phyloP scores from a whole-genome alignment of 1,140 invertebrate genomes.

The Tenebrio molitor region DNA sequence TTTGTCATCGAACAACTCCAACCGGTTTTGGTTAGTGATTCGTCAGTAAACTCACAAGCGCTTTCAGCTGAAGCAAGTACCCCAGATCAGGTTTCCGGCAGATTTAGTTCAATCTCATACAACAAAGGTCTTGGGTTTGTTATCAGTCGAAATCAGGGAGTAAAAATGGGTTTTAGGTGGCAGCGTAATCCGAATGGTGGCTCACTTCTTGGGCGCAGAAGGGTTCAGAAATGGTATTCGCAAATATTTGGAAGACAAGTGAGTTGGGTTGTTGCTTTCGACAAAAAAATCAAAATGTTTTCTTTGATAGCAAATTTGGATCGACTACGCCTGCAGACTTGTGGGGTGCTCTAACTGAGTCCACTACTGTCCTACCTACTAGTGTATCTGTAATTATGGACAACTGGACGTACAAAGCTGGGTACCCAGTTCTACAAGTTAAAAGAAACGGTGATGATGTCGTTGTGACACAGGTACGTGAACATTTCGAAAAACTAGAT shows the following conservation, averaged over 20 bases:
- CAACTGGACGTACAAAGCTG: conserved; percentile 73
- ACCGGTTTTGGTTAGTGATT: conserved; percentile 74
- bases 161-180: conserved; percentile 66
- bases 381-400: conserved; percentile 69
- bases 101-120: conserved; percentile 75
- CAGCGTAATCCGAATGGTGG: conserved; percentile 83
- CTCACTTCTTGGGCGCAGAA: conserved; percentile 75
- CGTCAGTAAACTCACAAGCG: conserved; percentile 51
- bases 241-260: conserved; percentile 70
- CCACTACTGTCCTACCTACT: conserved; percentile 34
- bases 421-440: conserved; percentile 72
- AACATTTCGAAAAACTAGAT: neutral
- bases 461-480: conserved; percentile 51
- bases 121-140: conserved; percentile 70
- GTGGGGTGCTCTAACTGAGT: conserved; percentile 49
- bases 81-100: conserved; percentile 68
- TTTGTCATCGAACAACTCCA: conserved; percentile 77
- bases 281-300: too few relatives aligned
- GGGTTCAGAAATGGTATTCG: conserved; percentile 74
- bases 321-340: conserved; percentile 49
- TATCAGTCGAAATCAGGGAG: neutral
- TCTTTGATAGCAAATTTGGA: conserved; percentile 48
- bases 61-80: conserved; percentile 66
- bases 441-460: conserved; percentile 43
- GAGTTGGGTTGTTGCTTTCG: conserved; percentile 58